Evolutionary conservation across 2,113 vertebrate species (phyloP), one percentile per base, ranked within the genome.

Genomic region (Corythaeola cristata): DNA sequence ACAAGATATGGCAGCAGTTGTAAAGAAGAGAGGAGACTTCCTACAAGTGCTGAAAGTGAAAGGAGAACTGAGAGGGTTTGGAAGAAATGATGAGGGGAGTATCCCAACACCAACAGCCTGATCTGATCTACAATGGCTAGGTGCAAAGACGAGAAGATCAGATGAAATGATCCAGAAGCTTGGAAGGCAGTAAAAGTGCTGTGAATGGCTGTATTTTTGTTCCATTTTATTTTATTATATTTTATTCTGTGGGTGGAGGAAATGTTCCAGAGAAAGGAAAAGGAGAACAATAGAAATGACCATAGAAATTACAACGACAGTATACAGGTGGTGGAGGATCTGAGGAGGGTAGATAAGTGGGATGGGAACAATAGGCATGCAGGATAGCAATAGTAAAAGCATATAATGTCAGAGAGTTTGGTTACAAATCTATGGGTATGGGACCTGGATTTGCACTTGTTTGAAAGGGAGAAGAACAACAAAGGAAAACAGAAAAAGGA

Each of bases 301-400:
- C 50, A 62, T 12, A 81, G 21, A 96, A 71, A 71, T 56, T 20
- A 68, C 20, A 69, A 85, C 68, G 32, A 27, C 9, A 76, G 11
- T 8, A 21, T 15, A 53, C 0, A 1, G 39, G 6, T 28, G 3
- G 5, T 60, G 27, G 53, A 59, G 4, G 10, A 50, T 85, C 59
- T 47, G 50, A 63, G 28, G 8, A 55, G 10, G 21, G 24, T 5
- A 76, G 19, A 11, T 62, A 90, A 60, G 19, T 32, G 35, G 23
- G 6, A 24, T 79, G 14, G 16, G 3, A 73, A 39, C 66, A 79
- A 30, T 4, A 82, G 20, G 5, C 7, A 35, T 30, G 39, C 14
- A 41, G 20, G 64, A 45, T 74, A 14, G 20, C 14, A 71, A 23
- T 21, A 47, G 6, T 23, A 50, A 66, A 94, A 21, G 35, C 60